These are phyloP conservation scores for Hedychridium roseum DNA, from an alignment of 2,888 invertebrate genomes.

Conservation along the genomic window DNA sequence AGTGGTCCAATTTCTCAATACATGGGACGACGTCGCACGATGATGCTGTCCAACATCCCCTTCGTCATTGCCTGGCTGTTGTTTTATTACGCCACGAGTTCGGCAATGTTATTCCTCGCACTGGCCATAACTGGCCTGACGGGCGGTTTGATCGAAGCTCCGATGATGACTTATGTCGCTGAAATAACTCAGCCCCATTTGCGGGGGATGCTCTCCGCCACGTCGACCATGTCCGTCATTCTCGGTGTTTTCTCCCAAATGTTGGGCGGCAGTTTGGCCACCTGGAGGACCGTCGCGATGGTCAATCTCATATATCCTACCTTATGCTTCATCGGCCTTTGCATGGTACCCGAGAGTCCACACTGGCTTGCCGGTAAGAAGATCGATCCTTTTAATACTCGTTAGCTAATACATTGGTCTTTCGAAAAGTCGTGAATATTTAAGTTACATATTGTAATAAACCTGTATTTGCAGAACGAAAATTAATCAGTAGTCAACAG, in stretches of 20 bases:
- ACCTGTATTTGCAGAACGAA: too few species aligned
- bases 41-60: constrained; percentile 68
- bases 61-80: constrained; percentile 79
- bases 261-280: constrained; percentile 74
- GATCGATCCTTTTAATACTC: neutral
- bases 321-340: constrained; percentile 71
- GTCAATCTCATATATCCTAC: constrained; percentile 74
- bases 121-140: constrained; percentile 77
- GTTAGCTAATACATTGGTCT: neutral
- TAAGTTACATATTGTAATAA: too few species aligned
- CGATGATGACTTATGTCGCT: constrained; percentile 84
- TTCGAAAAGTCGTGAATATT: too few species aligned
- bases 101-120: constrained; percentile 74
- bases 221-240: constrained; percentile 79
- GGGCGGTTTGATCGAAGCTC: constrained; percentile 83
- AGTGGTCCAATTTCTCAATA: constrained; percentile 78
- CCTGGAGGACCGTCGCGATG: constrained; percentile 77
- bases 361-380: constrained; percentile 75
- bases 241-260: constrained; percentile 80
- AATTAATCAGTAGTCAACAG: too few species aligned
- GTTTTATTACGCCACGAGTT: constrained; percentile 72
- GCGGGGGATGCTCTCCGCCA: constrained; percentile 77
- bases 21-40: constrained; percentile 76
- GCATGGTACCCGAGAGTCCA: constrained; percentile 83
- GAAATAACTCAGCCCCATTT: constrained; percentile 84